Percentiles rank a stretch among this genome's conserved stretches.
These are phyloP conservation scores for Tachycineta bicolor DNA, from an alignment of 2,113 vertebrate genomes.

Conservation along the genomic window DNA sequence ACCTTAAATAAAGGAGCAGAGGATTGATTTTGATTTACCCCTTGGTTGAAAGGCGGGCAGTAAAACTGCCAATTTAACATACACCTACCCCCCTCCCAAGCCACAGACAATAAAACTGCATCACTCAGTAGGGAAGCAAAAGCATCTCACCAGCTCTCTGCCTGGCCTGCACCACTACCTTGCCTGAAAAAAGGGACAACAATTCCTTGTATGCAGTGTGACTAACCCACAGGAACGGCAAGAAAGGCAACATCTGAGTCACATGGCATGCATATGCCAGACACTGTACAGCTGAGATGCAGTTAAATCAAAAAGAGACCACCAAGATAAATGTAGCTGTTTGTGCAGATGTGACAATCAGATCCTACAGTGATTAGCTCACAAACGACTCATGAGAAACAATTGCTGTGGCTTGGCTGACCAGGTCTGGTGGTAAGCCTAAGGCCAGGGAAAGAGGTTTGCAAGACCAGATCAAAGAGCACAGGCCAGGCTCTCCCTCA, in stretches of 20 bases:
- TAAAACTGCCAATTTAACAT: neutral
- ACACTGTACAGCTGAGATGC: neutral
- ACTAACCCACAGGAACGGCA: neutral
- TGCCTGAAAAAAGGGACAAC: neutral
- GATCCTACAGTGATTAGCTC: neutral
- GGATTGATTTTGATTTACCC: neutral
- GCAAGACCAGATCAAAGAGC: neutral
- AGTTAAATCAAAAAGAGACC: neutral
- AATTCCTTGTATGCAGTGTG: neutral
- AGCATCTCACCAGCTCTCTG: neutral
- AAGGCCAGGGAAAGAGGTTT: neutral
- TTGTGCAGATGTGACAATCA: neutral
- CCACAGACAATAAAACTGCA: neutral
- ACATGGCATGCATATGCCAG: rapidly evolving
- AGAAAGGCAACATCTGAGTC: neutral
- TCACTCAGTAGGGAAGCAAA: neutral
- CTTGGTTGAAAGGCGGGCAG: neutral
- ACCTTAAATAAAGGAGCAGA: neutral
- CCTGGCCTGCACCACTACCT: neutral
- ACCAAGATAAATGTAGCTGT: neutral
- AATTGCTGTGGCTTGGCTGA: neutral
- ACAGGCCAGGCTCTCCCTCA: neutral
- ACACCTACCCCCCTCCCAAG: neutral
- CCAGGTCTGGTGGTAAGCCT: neutral
- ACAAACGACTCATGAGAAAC: neutral